Base-by-base conservation (phyloP, 2,888 invertebrate species). In the Patella ulyssiponensis region DNA sequence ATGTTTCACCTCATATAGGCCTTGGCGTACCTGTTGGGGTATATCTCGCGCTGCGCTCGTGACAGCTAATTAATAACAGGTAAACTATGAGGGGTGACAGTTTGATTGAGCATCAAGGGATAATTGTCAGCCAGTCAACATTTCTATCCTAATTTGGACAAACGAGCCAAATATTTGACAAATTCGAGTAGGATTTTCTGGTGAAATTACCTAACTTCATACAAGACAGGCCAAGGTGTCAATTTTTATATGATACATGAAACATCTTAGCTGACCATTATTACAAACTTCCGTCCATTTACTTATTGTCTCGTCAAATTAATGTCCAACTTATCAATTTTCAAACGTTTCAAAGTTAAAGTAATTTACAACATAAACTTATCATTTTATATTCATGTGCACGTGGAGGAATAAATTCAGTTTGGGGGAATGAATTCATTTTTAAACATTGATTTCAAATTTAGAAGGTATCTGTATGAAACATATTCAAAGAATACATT, bases 121-220 rank as follows among this genome's bases (percentile, higher is more conserved):
- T 64, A 64, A 64, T 64, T 64, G 64, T 64, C 64, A 64, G 11
- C 23, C 23, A 23, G 64, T 64, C 64, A 20, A 64, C 64, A 64
- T 64, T 23, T 20, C 64, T 64, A 64, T 64, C 64, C 64, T 64
- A 64, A 64, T 64, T 64, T 64, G 64, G 20, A 64, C 64, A 64
- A 64, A 64, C 64, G 20, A 64, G 64, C 64, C 20, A 23, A 64
- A 64, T 23, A 23, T 64, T 64, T 64, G 64, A 64, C 23, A 64
- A 64, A 64, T 64, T 64, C 23, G 64, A 23, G 64, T 64, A 23
- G 23, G 23, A 23, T 12, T 64, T 64, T 64, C 12, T 0, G 64
- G 20, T 11, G 23, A 64, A 15, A 64, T 64, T 64, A 64, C 64
- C 64, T 64, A 64, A 64, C 23, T 64, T 23, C 20, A 64, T 64